These are phyloP conservation scores for Siniperca undulata DNA, from an alignment of 2,797 vertebrate genomes.

Conservation along the genomic window DNA sequence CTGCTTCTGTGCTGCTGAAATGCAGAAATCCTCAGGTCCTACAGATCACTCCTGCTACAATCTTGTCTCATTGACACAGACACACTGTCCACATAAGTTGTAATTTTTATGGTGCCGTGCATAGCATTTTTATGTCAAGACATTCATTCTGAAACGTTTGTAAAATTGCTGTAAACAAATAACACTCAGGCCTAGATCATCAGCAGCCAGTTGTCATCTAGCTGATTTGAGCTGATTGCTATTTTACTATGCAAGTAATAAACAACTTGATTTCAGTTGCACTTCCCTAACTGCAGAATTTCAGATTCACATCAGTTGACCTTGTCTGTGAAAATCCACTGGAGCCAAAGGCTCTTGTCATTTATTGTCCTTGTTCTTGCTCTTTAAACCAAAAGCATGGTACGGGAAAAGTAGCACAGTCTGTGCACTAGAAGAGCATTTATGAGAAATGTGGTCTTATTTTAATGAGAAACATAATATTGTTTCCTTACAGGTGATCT, in stretches of 20 bases:
- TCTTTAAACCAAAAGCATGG: conserved; percentile 9
- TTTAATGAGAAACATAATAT: not conserved
- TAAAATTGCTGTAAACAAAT: conserved; percentile 33
- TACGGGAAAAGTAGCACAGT: no score
- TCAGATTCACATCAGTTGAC: conserved; percentile 26
- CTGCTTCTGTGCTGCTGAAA: not conserved
- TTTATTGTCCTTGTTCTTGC: conserved; percentile 1
- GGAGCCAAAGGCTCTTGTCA: conserved; percentile 8
- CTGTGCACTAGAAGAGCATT: not conserved
- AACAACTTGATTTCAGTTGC: conserved; percentile 1
- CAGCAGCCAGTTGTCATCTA: conserved; percentile 10
- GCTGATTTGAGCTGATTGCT: not conserved
- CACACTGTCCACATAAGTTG: not conserved
- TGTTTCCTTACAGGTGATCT: no score
- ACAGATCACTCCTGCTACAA: not conserved
- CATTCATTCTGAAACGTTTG: conserved; percentile 30
- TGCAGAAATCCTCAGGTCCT: not conserved
- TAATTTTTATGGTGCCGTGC: not conserved
- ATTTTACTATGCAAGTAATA: not conserved
- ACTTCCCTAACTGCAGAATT: conserved; percentile 1
- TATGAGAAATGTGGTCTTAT: conserved; percentile 1
- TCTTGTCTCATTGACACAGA: not conserved
- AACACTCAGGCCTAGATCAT: not conserved
- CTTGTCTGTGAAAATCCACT: conserved; percentile 28
- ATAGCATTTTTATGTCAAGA: conserved; percentile 25